Conservation (phyloP, 1,140 invertebrate genomes). For the Augochlora pura region DNA sequence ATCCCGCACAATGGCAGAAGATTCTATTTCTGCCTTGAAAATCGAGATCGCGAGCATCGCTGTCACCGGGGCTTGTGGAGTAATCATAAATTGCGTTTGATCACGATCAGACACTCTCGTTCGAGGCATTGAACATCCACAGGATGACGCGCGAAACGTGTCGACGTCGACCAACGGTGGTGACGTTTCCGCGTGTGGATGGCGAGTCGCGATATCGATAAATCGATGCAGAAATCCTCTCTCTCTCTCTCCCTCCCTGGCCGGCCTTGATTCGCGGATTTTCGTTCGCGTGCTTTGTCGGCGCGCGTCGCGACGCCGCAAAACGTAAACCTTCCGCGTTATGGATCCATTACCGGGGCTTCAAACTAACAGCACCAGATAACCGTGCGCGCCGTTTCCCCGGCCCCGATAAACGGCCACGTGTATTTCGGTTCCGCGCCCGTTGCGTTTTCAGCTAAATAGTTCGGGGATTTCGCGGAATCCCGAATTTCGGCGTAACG, state of each 20-base stretch:
- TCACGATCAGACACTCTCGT: background rate
- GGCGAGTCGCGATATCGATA: background rate
- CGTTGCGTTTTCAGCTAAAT: constrained; percentile 1
- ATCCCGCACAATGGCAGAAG: background rate
- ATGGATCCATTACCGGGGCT: constrained; percentile 10
- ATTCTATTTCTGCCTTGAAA: background rate
- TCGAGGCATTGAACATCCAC: background rate
- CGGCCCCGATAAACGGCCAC: background rate
- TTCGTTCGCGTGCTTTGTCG: background rate
- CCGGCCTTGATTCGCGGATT: background rate
- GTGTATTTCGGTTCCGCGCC: background rate
- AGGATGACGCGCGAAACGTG: background rate
- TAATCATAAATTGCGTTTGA: no score
- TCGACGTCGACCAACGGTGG: background rate
- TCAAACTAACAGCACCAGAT: background rate
- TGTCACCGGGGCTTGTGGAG: no score
- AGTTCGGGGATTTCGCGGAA: background rate
- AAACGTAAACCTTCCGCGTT: constrained; percentile 5
- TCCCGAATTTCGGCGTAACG: background rate
- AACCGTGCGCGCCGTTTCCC: background rate
- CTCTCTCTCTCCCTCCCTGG: background rate
- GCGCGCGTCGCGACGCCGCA: no score
- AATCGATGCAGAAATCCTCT: background rate
- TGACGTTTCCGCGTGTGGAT: background rate
- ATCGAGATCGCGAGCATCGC: no score